Evolutionary conservation across 2,888 invertebrate genomes (phyloP), one percentile per base, ranked within the genome.

Genomic region (Octodonta nipae): DNA sequence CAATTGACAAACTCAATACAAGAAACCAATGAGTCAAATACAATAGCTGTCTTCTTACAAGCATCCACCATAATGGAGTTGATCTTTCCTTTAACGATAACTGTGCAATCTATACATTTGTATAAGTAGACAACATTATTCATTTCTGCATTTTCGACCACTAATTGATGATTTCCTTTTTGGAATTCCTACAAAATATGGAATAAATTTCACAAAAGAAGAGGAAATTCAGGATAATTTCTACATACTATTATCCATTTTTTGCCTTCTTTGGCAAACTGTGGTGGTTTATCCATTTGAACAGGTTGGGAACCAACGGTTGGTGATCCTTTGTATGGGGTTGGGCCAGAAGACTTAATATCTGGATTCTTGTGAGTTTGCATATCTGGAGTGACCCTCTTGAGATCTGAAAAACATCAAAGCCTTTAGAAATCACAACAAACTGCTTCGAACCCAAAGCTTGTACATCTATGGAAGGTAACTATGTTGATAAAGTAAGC

Each of bases 331-430:
- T 79, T 81, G 30, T 80, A 81, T 1, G 84, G 79, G 14, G 81
- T 79, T 2, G 86, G 83, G 1, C 84, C 83, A 10, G 25, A 32
- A 43, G 77, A 71, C 27, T 93, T 75, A 46, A 96, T 66, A 13
- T 71, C 71, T n/a, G 93, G 81, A 70, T 96, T 98, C 70, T 98
- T 96, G 67, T 96, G 95, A 4, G 95, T 96, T 66, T 96, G 92
- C 92, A 93, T 92, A 17, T 95, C 93, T 27, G 86, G 73, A 6
- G 93, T 85, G 32, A 98, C 87, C 29, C 81, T 85, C 60, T 86
- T 86, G 47, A 87, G 68, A 58, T 75, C 85, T 82, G 50, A 5
- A 54, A 52, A 5, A n/a, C 2, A 15, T n/a, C n/a, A n/a, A n/a
- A n/a, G n/a, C n/a, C n/a, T n/a, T n/a, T n/a, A n/a, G n/a, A n/a